phyloP scores from a whole-genome alignment of 1,140 invertebrate genomes.

The Pemphigus obesinymphae region DNA sequence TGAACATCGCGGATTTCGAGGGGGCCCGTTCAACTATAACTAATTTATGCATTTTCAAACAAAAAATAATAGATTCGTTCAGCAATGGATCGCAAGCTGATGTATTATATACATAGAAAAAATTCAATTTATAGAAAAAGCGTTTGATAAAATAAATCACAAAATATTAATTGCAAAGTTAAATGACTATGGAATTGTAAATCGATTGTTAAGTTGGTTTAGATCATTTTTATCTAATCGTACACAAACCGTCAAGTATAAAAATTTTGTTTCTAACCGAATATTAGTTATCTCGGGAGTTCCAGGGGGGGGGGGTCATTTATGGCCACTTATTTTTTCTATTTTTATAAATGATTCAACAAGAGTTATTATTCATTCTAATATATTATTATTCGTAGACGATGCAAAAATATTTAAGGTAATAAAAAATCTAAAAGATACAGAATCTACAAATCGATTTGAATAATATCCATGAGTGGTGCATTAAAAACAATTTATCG shows the following conservation, averaged over 20 bases:
- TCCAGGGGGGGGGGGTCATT: not conserved
- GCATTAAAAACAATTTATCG: too few species aligned
- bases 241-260: not conserved
- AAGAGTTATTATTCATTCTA: too few species aligned
- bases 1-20: too few species aligned
- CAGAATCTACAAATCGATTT: too few species aligned
- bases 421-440: too few species aligned
- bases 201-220: not conserved
- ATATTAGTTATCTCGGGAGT: not conserved
- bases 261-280: too few species aligned
- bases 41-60: too few species aligned
- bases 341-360: not conserved
- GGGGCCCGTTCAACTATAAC: too few species aligned
- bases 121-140: not conserved
- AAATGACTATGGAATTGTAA: not conserved
- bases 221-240: not conserved
- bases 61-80: too few species aligned
- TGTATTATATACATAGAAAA: not conserved
- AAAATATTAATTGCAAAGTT: not conserved
- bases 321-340: not conserved
- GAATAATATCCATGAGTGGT: too few species aligned
- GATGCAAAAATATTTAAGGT: too few species aligned
- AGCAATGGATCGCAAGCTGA: not conserved
- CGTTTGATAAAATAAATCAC: slow-evolving; percentile 16
- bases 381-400: too few species aligned